These are phyloP conservation scores for Synergus umbraculus DNA, from an alignment of 2,888 invertebrate species.

Conservation along the genomic window DNA sequence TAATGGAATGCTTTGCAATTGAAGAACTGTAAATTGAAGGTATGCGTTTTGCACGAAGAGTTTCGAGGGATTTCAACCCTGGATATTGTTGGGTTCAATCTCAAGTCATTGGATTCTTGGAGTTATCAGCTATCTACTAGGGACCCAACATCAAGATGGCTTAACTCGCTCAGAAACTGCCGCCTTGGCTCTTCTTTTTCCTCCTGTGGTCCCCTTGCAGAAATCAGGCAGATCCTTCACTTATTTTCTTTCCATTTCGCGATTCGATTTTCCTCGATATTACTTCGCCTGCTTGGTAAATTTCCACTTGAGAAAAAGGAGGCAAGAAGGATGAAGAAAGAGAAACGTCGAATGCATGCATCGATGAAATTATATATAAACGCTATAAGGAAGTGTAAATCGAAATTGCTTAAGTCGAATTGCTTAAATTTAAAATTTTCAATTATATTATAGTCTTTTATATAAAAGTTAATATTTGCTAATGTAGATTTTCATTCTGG, in stretches of 20 bases:
- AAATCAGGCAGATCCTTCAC: constrained; percentile 61
- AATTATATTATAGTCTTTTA: not conserved
- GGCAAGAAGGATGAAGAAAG: constrained; percentile 57
- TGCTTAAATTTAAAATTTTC: not conserved
- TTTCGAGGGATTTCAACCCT: constrained; percentile 46
- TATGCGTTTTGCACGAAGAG: not conserved
- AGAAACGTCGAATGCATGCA: constrained; percentile 29
- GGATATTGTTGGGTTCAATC: constrained; percentile 40
- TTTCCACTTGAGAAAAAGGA: constrained; percentile 69
- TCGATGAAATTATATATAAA: constrained; percentile 27
- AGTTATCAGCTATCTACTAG: constrained; percentile 71
- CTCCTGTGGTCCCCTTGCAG: constrained; percentile 45
- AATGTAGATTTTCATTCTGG: not conserved
- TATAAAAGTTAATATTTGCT: not conserved
- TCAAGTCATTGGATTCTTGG: constrained; percentile 59
- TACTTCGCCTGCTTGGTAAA: constrained; percentile 70
- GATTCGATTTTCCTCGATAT: constrained; percentile 75
- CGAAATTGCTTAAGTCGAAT: not conserved
- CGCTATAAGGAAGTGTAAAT: not conserved
- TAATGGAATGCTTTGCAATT: not conserved
- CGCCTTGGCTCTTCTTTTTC: constrained; percentile 50
- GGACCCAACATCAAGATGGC: constrained; percentile 66
- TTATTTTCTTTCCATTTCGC: constrained; percentile 74
- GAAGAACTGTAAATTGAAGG: not conserved
- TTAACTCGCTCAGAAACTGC: constrained; percentile 73